These are phyloP conservation scores for Cordylochernes scorpioides DNA, from an alignment of 2,888 invertebrate species.

Conservation along the genomic window DNA sequence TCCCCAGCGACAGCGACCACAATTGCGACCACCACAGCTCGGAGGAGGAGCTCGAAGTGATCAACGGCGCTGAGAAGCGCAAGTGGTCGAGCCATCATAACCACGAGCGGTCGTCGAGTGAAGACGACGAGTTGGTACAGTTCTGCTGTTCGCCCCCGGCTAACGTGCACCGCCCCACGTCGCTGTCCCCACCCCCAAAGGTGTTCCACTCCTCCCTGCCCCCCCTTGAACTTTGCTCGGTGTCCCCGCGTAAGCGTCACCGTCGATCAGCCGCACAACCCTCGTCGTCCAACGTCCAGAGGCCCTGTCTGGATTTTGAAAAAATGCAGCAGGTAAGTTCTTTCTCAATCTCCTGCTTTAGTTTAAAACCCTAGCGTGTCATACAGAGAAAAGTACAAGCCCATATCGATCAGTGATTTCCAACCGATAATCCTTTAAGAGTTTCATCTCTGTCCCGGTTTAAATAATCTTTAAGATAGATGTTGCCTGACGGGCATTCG, in stretches of 20 bases:
- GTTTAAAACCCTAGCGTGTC: too few relatives aligned
- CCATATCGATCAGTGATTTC: too few relatives aligned
- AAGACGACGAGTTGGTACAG: constrained; percentile 44
- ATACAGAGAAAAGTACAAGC: too few relatives aligned
- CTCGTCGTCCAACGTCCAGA: constrained; percentile 27
- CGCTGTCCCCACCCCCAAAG: constrained; percentile 13
- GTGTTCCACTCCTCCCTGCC: constrained; percentile 15
- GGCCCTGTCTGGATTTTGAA: constrained; percentile 79
- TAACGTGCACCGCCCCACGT: constrained; percentile 51
- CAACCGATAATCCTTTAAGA: too few relatives aligned
- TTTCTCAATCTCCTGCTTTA: neutral
- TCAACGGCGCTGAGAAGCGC: constrained; percentile 37
- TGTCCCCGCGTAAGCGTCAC: constrained; percentile 19
- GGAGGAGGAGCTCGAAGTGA: constrained; percentile 68
- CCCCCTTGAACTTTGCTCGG: constrained; percentile 16
- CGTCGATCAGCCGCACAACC: constrained; percentile 18
- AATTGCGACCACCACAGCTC: constrained; percentile 63
- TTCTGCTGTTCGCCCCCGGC: constrained; percentile 71
- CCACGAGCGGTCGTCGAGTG: constrained; percentile 21
- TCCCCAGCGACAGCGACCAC: constrained; percentile 30
- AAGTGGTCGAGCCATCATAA: constrained; percentile 41
- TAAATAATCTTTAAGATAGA: too few relatives aligned
- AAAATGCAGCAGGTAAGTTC: constrained; percentile 71
- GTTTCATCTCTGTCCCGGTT: too few relatives aligned
- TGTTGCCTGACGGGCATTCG: too few relatives aligned